Conservation (phyloP, 2,113 vertebrate species). For the Lethenteron reissneri region DNA sequence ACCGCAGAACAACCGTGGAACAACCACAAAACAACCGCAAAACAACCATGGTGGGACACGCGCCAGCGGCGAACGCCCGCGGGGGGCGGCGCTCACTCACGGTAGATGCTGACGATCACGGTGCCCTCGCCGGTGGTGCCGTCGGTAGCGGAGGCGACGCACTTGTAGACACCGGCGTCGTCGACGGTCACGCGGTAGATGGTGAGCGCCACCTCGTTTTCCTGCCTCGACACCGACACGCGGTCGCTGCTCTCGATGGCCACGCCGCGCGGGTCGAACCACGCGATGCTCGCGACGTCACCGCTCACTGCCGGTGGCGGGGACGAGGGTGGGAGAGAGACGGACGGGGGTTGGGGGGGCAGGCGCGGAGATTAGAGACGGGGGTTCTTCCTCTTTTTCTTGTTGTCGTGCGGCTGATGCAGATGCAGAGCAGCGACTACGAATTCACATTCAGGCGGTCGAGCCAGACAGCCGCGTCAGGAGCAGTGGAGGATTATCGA, state of each 20-base stretch:
- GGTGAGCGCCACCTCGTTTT: constrained; percentile 65
- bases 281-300: constrained; percentile 61
- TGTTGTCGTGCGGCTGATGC: too few species aligned
- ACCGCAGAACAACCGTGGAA: too few species aligned
- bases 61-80: too few species aligned
- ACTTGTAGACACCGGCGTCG: constrained; percentile 76
- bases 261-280: constrained; percentile 74
- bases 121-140: constrained; percentile 59
- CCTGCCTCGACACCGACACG: constrained; percentile 57
- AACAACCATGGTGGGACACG: too few species aligned
- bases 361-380: too few species aligned
- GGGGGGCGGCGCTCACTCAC: constrained; percentile 27
- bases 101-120: constrained; percentile 78
- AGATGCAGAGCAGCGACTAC: too few species aligned
- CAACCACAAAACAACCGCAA: too few species aligned
- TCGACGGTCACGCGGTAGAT: constrained; percentile 68
- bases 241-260: constrained; percentile 56
- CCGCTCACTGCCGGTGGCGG: constrained; percentile 37
- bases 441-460: too few species aligned
- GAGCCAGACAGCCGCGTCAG: too few species aligned
- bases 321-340: neutral
- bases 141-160: constrained; percentile 39
- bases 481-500: too few species aligned
- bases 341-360: too few species aligned
- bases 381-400: too few species aligned